These are phyloP conservation scores for Epirrhoe tristata DNA, from an alignment of 2,888 invertebrate genomes.

Conservation along the genomic window DNA sequence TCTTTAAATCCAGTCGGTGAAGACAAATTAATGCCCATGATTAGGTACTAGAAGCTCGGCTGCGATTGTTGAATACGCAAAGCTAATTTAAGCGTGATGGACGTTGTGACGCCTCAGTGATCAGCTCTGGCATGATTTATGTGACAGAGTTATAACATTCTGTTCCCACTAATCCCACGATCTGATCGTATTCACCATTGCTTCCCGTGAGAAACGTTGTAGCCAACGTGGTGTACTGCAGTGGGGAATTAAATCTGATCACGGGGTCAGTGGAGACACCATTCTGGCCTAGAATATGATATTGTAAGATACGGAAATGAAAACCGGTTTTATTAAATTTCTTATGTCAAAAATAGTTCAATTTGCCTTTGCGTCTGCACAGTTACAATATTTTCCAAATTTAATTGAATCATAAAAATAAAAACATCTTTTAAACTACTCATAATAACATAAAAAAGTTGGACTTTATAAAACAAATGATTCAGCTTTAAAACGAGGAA, in stretches of 20 bases:
- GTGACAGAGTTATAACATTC: background rate
- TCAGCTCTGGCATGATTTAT: slow-evolving; percentile 7
- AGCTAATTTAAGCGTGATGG: slow-evolving; percentile 47
- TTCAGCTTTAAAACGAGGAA: slow-evolving; percentile 17
- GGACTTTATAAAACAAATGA: slow-evolving; percentile 6
- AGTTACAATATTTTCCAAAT: background rate
- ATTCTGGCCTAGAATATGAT: background rate
- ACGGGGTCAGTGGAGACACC: too few relatives aligned
- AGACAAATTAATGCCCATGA: slow-evolving; percentile 70
- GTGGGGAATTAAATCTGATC: too few relatives aligned
- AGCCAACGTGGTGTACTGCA: too few relatives aligned
- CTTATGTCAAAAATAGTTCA: background rate
- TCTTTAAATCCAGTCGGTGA: slow-evolving; percentile 62
- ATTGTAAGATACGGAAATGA: background rate
- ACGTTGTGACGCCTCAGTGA: slow-evolving; percentile 18
- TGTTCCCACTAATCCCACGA: background rate
- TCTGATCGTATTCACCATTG: too few relatives aligned
- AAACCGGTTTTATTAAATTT: background rate
- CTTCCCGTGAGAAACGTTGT: too few relatives aligned
- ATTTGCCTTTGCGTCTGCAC: background rate
- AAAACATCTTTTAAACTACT: background rate
- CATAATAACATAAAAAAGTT: slow-evolving; percentile 7
- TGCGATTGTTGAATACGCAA: slow-evolving; percentile 50
- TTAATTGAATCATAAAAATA: background rate
- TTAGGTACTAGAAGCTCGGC: slow-evolving; percentile 60